phyloP scores from a whole-genome alignment of 2,113 vertebrate species.

The Cranoglanis bouderius region DNA sequence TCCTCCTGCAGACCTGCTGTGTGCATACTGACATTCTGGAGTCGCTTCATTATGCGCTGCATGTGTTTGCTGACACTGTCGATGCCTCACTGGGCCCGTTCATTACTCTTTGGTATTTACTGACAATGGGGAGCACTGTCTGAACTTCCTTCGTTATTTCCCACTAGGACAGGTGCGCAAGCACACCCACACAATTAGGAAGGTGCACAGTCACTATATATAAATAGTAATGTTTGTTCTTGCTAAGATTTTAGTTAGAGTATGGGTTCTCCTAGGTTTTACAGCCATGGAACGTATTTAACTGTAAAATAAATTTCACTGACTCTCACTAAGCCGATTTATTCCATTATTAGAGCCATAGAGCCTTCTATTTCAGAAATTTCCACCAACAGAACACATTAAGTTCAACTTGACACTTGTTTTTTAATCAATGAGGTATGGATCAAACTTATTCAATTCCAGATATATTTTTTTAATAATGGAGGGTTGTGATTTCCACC shows the following conservation, averaged over 20 bases:
- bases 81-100: slow-evolving; percentile 45
- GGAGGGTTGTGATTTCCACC: not conserved
- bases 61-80: slow-evolving; percentile 53
- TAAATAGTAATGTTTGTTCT: not conserved
- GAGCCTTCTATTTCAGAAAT: not conserved
- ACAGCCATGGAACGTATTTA: not conserved
- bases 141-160: slow-evolving; percentile 49
- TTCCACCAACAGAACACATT: not conserved
- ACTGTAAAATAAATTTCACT: not conserved
- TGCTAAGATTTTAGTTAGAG: not conserved
- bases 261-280: not conserved
- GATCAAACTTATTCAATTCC: not conserved
- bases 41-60: slow-evolving; percentile 46
- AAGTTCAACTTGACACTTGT: not conserved
- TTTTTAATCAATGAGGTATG: not conserved
- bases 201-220: not conserved
- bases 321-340: no score
- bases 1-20: slow-evolving; percentile 32
- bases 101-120: slow-evolving; percentile 57
- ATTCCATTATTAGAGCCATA: not conserved
- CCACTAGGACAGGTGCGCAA: slow-evolving; percentile 19
- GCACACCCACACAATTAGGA: slow-evolving; percentile 54
- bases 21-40: slow-evolving; percentile 48
- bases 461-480: not conserved
- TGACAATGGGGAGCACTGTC: slow-evolving; percentile 45